Evolutionary conservation across 1,140 invertebrate species (phyloP), one percentile per base, ranked within the genome.

Genomic region (Zaprionus ornatus): DNA sequence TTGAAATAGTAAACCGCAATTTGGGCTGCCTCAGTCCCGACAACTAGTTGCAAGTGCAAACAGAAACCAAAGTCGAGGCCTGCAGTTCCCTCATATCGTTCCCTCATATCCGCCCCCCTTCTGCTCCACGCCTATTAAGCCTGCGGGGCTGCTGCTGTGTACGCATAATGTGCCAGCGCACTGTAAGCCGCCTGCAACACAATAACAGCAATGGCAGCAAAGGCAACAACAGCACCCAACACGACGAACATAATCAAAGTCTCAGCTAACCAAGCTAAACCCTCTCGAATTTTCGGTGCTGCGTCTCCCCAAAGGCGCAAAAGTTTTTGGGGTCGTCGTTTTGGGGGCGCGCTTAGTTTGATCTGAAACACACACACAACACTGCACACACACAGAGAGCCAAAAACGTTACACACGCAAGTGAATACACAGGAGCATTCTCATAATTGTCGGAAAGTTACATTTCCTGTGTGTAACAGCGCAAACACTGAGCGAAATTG

Each of bases 1-100:
- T 90, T 84, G 80, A 73, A 90, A 85, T 79, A 79, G 78, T 84
- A 83, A 76, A 88, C 84, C 84, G 85, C 84, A 88, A 90, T 88
- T 90, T 80, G 74, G 78, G 45, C 62, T 62, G 50, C 27, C 57
- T 48, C 61, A 56, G 19, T 67, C 54, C 17, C 45, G 65, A 65
- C 59, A 74, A 74, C 80, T 81, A 81, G 74, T 84, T 84, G 85
- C 63, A 81, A 88, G 75, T 90, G 85, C 84, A 88, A 84, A 88
- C 84, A 74, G 77, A 69, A 81, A 77, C 77, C 60, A 54, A 19
- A 37, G 15, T 42, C 37, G 56, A 40, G 19, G 19, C 35, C 25
- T 27, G 12, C 5, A 27, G 19, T 15, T 27, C 13, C 13, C 15
- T 6, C 6, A n/a, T n/a, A n/a, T n/a, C n/a, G n/a, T n/a, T n/a